These are phyloP conservation scores for Talpa occidentalis DNA, from an alignment of 2,113 vertebrate genomes.

Conservation along the genomic window DNA sequence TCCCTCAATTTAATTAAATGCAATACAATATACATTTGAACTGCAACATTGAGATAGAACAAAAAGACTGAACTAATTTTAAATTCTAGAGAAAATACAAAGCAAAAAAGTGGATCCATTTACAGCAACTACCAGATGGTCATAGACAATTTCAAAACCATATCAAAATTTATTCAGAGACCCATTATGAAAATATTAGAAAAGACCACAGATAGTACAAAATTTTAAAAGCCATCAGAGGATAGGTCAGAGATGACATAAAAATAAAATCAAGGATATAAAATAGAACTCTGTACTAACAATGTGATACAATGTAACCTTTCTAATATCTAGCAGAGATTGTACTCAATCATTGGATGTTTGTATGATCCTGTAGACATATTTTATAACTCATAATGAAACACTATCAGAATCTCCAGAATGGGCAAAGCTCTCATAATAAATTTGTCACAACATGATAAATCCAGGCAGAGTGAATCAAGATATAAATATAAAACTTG, in stretches of 20 bases:
- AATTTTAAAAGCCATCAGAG: neutral
- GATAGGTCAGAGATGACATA: conserved; percentile 42
- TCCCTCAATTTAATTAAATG: neutral
- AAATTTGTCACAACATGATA: conserved; percentile 76
- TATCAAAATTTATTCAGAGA: neutral
- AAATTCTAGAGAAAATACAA: conserved; percentile 30
- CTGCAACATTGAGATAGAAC: neutral
- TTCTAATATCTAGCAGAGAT: conserved; percentile 41
- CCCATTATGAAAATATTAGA: conserved; percentile 16
- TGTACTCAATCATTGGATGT: conserved; percentile 50
- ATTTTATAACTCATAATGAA: conserved; percentile 76
- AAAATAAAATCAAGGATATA: conserved; percentile 52
- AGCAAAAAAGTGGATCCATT: neutral
- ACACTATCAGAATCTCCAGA: conserved; percentile 68
- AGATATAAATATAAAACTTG: conserved; percentile 75
- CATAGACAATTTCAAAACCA: neutral
- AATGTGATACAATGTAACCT: conserved; percentile 40
- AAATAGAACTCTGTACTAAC: conserved; percentile 17
- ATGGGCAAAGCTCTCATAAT: conserved; percentile 70
- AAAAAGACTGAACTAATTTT: neutral
- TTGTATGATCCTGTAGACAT: conserved; percentile 63
- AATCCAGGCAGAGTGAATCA: conserved; percentile 70
- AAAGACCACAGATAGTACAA: neutral
- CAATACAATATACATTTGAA: neutral
- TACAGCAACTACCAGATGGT: neutral